Evolutionary conservation across 2,113 vertebrate species (phyloP), one percentile per base, ranked within the genome.

Genomic region (Sterrhoptilus dennistouni): DNA sequence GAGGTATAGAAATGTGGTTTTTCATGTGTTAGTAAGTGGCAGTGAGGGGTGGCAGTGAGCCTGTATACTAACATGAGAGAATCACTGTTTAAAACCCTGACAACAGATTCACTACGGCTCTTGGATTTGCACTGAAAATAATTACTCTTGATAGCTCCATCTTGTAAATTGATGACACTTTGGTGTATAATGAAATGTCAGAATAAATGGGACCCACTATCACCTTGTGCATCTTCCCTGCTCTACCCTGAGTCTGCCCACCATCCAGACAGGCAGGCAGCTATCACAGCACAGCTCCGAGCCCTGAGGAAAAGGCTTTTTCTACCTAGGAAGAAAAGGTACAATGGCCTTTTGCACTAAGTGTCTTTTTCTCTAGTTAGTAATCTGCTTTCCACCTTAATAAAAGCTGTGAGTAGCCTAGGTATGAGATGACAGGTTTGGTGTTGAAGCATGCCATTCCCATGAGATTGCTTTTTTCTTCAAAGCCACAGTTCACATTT

Each of bases 251-350:
- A 3, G 2, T 33, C 52, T 54, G 40, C 29, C 50, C 68, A 57
- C 42, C 27, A 18, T 5, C n/a, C 63, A 53, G 33, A 14, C 21
- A 1, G 2, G 53, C 49, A 69, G 70, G 40, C 3, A 9, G 11
- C 10, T 28, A 27, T 27, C 1, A 0, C 0, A 8, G 63, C 61
- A 80, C 64, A 77, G 8, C n/a, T 70, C 50, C 0, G 0, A 83
- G 35, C 0, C 0, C 52, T 42, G 27, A 59, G 15, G 6, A 78
- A 25, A 50, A 74, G 36, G 33, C 12, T 77, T 92, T 57, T 79
- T 40, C 71, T 28, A 6, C 53, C 42, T 65, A 36, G 27, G 14
- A 17, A 40, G 53, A 63, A 68, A 54, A 90, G 20, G 12, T 44
- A 27, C 44, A 53, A 11, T 8, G 31, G 59, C 52, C 33, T 66